These are phyloP conservation scores for Oreohelix idahoensis DNA, from an alignment of 1,140 invertebrate genomes.

Conservation along the genomic window DNA sequence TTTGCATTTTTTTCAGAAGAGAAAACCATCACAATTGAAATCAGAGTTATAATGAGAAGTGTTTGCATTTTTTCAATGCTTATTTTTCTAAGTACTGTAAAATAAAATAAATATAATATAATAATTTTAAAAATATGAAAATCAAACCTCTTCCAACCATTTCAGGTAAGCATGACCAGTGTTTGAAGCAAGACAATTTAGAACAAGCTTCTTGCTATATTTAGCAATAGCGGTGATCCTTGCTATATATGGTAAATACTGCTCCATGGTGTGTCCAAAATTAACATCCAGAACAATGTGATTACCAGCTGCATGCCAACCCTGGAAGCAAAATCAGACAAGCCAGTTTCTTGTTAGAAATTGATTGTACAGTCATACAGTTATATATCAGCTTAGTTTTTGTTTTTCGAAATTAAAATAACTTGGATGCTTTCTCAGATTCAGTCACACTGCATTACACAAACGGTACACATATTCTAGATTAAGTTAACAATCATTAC, in stretches of 20 bases:
- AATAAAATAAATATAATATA: background rate
- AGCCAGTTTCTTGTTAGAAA: no score
- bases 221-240: conserved; percentile 56
- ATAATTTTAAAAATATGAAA: background rate
- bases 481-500: no score
- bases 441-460: no score
- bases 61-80: no score
- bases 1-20: background rate
- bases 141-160: conserved; percentile 56
- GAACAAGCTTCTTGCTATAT: conserved; percentile 52
- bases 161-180: conserved; percentile 50
- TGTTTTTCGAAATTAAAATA: background rate
- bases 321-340: conserved; percentile 41
- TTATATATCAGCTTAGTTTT: no score
- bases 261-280: conserved; percentile 47
- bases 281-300: conserved; percentile 47
- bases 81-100: background rate
- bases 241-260: conserved; percentile 55
- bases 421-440: background rate
- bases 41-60: no score
- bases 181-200: conserved; percentile 48
- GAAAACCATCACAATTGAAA: background rate
- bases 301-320: conserved; percentile 54
- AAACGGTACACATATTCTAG: no score
- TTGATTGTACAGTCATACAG: no score